Base-by-base conservation (phyloP, 2,888 invertebrate species). In the Leistus spinibarbis region DNA sequence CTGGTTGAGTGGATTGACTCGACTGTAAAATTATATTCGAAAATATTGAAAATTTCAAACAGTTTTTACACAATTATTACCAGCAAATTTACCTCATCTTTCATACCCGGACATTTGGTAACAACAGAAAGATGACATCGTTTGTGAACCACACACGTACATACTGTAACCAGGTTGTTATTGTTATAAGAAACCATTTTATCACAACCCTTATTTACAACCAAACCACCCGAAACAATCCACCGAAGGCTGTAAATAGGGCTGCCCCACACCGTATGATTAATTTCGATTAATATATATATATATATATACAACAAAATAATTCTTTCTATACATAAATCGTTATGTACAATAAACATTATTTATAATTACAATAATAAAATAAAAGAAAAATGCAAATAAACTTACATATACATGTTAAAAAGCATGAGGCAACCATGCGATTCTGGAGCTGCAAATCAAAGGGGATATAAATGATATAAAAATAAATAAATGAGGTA, bases 81-180 rank as follows among this genome's bases (percentile, higher is more conserved):
- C 40, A 40, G 40, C 4, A 40, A 40, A 40, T 23, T 86, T 84
- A 90, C 94, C 90, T 93, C 94, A 84, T 96, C 95, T 86, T 95
- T 96, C 92, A 97, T 96, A 79, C 98, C 99, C 74, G 99, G 99
- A 88, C 99, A 99, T 89, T 97, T 98, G 83, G 98, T 99, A 82
- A 99, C 96, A 80, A 99, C 97, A 78, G 94, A 93, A 82, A 93
- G 93, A 87, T 99, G 99, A 86, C 99, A 99, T 84, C 98, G 91
- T 87, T 99, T 99, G 90, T 99, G 99, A 79, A 99, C 99, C 83
- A 99, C 99, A 86, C 97, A 97, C 77, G 98, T 98, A 87, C 99
- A 99, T 79, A 99, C 98, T 98, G 90, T 76, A 89, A 88, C 80
- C 68, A 73, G n/a, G n/a, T 54, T 24, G 63, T 22, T 27, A 27